These are phyloP conservation scores for Drosophila virilis DNA, from an alignment of 1,140 invertebrate species.

Conservation along the genomic window DNA sequence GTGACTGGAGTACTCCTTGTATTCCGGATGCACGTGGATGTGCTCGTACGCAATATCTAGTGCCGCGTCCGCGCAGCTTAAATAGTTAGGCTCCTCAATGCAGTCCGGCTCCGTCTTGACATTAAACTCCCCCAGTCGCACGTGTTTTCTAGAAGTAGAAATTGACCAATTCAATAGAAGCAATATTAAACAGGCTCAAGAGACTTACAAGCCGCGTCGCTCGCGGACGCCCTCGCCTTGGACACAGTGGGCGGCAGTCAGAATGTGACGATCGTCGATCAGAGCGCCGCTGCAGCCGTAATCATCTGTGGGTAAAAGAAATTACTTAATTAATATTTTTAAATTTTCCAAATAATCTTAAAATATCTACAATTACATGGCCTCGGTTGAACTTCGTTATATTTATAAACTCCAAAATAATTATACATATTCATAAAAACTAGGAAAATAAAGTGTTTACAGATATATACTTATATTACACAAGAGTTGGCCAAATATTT, in stretches of 20 bases:
- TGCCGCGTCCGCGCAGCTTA: conserved; percentile 81
- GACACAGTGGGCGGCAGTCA: conserved; percentile 95
- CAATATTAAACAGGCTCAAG: not conserved
- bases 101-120: conserved; percentile 86
- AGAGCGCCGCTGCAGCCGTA: conserved; percentile 86
- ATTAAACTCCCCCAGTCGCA: conserved; percentile 88
- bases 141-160: conserved; percentile 78
- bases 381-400: too few species aligned
- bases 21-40: conserved; percentile 84
- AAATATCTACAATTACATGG: too few species aligned
- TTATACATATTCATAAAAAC: too few species aligned
- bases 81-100: conserved; percentile 76
- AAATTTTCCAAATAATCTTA: too few species aligned
- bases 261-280: conserved; percentile 86
- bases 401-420: too few species aligned
- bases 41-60: conserved; percentile 80
- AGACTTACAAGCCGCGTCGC: conserved; percentile 71
- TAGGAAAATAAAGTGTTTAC: too few species aligned
- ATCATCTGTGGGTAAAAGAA: conserved; percentile 51
- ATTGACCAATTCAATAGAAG: not conserved
- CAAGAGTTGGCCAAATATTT: too few species aligned
- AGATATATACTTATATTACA: too few species aligned
- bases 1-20: conserved; percentile 72
- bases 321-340: not conserved
- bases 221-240: conserved; percentile 85